These are phyloP conservation scores for Amazona guildingii DNA, from an alignment of 2,113 vertebrate genomes.

Conservation along the genomic window DNA sequence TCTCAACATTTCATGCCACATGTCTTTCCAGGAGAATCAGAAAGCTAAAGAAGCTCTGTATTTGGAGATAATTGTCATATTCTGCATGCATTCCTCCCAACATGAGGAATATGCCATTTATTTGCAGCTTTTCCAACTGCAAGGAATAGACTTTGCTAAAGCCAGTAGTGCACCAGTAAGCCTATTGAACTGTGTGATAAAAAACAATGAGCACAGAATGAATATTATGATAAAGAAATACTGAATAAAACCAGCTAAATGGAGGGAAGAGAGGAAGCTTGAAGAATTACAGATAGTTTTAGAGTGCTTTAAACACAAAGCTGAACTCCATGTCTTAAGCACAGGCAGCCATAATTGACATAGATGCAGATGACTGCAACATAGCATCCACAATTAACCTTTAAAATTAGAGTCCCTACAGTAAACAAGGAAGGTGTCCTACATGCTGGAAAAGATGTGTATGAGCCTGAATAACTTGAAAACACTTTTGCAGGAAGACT, in stretches of 20 bases:
- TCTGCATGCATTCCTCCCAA: neutral
- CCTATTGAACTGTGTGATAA: neutral
- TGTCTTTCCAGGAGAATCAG: neutral
- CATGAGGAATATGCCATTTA: neutral
- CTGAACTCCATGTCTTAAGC: neutral
- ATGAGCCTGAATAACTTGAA: neutral
- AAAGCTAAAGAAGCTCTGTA: neutral
- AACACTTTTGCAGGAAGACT: neutral
- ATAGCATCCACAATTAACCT: neutral
- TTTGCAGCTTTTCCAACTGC: neutral
- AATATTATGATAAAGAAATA: neutral
- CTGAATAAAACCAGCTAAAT: neutral
- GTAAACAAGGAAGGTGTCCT: neutral
- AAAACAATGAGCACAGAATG: neutral
- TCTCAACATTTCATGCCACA: neutral
- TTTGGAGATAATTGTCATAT: neutral
- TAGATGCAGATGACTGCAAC: neutral
- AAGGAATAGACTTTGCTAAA: neutral
- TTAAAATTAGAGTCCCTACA: neutral
- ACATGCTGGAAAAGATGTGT: neutral
- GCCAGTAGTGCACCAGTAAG: neutral
- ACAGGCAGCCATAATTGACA: neutral
- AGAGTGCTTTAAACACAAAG: neutral
- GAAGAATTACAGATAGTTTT: neutral
- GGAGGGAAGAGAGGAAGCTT: neutral